Percentiles rank a stretch among this genome's conserved stretches.
phyloP scores from a whole-genome alignment of 1,140 invertebrate species.

The Drosophila ananassae region DNA sequence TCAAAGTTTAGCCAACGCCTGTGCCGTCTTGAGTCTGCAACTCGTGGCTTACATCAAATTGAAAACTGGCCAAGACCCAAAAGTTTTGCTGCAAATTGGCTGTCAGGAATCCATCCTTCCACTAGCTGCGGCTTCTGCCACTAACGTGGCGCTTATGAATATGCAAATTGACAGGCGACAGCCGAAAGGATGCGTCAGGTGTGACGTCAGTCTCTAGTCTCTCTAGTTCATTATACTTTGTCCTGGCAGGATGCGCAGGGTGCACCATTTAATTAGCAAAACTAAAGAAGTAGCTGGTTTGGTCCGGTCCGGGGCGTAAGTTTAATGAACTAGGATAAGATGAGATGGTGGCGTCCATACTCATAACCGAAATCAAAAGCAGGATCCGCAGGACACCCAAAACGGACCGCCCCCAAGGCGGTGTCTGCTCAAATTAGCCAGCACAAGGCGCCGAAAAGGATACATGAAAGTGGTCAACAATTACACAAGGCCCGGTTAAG shows the following conservation, averaged over 20 bases:
- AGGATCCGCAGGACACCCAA: constrained; percentile 21
- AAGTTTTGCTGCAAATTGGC: constrained; percentile 56
- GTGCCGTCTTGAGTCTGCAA: constrained; percentile 4
- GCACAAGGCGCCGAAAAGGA: constrained; percentile 59
- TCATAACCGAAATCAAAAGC: constrained; percentile 64
- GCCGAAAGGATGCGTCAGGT: constrained; percentile 46
- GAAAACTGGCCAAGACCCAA: constrained; percentile 48
- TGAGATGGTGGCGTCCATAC: constrained; percentile 12
- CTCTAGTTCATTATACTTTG: constrained; percentile 66
- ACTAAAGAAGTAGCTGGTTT: constrained; percentile 27
- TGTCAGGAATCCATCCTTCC: constrained; percentile 28
- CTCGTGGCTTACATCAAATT: constrained; percentile 51
- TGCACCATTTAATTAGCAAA: constrained; percentile 66
- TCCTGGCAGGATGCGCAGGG: constrained; percentile 43
- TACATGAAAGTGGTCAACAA: constrained; percentile 78
- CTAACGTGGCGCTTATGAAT: constrained; percentile 51
- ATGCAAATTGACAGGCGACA: constrained; percentile 61
- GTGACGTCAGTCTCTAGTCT: constrained; percentile 41
- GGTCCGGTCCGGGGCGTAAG: constrained; percentile 40
- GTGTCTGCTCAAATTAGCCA: constrained; percentile 74
- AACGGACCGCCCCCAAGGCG: constrained; percentile 36
- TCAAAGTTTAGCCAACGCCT: constrained; percentile 23
- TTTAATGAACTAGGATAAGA: constrained; percentile 67
- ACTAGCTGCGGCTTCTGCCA: constrained; percentile 9
- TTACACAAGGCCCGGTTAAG: constrained; percentile 37